These are phyloP conservation scores for Erinaceus europaeus DNA, from an alignment of 2,113 vertebrate genomes.

Conservation along the genomic window DNA sequence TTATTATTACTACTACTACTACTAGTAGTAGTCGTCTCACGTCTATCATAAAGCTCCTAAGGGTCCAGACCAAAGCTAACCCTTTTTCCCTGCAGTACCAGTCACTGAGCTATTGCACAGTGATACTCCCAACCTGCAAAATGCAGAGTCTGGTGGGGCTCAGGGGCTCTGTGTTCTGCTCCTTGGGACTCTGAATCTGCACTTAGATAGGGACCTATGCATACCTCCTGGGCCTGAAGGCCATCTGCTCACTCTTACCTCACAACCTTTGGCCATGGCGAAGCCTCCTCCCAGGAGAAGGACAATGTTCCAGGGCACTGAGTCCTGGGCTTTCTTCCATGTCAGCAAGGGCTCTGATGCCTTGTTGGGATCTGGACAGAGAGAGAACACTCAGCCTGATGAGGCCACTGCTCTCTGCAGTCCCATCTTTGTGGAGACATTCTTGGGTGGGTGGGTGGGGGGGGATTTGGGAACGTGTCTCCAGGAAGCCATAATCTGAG, in stretches of 20 bases:
- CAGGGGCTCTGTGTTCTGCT: fast-evolving
- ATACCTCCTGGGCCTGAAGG: fast-evolving
- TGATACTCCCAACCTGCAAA: fast-evolving
- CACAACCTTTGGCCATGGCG: conserved; percentile 98
- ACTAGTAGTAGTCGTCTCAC: fast-evolving
- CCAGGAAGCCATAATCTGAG: neutral
- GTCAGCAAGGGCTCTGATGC: conserved; percentile 90
- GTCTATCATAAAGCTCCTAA: fast-evolving
- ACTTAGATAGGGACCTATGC: fast-evolving
- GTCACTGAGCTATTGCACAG: fast-evolving
- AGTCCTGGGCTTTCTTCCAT: conserved; percentile 94
- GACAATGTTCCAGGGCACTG: conserved; percentile 96
- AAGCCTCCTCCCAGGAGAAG: conserved; percentile 96
- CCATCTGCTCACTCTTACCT: conserved; percentile 82
- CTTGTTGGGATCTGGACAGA: conserved; percentile 86
- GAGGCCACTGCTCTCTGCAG: neutral
- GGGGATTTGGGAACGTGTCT: neutral
- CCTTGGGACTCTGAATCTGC: fast-evolving
- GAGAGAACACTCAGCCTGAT: neutral
- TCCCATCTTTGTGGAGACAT: neutral
- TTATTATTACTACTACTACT: fast-evolving
- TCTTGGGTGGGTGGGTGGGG: too few relatives aligned
- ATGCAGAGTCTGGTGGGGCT: neutral
- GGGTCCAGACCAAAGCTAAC: fast-evolving
- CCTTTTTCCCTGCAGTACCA: neutral